Percentiles rank a stretch among this genome's conserved stretches.
phyloP scores from a whole-genome alignment of 23 tunicate species.

The Oikopleura dioica region DNA sequence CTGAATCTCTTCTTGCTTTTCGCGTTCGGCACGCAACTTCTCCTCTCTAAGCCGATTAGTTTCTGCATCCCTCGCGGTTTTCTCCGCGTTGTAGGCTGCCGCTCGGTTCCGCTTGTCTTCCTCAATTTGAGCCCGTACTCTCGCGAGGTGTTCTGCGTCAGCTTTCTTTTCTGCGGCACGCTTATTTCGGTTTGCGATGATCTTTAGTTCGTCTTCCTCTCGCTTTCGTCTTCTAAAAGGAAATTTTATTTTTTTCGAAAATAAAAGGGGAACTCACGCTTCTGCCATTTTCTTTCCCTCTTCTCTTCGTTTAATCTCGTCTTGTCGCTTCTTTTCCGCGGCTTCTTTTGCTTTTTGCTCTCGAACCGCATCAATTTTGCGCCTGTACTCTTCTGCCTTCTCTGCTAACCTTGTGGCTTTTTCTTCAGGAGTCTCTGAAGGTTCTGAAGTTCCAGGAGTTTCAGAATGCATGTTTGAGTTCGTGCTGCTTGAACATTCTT shows the following conservation, averaged over 20 bases:
- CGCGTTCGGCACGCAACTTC: neutral
- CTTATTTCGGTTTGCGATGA: neutral
- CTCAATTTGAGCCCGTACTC: neutral
- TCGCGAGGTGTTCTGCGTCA: neutral
- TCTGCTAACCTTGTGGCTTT: neutral
- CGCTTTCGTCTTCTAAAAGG: neutral
- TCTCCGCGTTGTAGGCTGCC: neutral
- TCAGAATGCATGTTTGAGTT: neutral
- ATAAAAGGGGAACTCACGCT: neutral
- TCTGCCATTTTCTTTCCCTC: neutral
- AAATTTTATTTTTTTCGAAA: neutral
- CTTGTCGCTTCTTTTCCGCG: neutral
- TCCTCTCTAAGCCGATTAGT: neutral
- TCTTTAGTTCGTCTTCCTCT: neutral
- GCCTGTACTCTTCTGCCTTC: neutral
- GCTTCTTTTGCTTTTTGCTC: conserved; percentile 1
- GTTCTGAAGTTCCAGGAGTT: neutral
- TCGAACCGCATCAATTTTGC: neutral
- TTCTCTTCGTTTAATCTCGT: neutral
- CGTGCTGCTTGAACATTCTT: no score
- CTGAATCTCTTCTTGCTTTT: neutral
- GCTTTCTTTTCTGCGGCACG: neutral
- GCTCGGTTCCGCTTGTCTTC: neutral
- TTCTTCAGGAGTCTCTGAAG: neutral
- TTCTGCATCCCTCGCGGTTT: neutral